Base-by-base conservation (phyloP, 2,797 vertebrate genomes). In the Melanogrammus aeglefinus region DNA sequence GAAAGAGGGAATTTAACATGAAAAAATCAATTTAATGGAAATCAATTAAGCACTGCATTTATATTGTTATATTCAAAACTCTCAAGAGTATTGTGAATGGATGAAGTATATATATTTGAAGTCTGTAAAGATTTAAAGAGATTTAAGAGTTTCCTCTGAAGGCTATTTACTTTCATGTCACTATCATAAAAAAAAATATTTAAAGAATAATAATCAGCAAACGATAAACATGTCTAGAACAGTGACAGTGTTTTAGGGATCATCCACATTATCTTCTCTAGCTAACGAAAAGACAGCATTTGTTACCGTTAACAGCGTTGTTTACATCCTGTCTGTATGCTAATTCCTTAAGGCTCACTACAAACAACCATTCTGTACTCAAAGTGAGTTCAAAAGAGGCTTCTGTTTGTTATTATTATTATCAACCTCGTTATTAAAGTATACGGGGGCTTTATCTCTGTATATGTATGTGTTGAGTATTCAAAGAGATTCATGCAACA, bases 401-500 rank as follows among this genome's bases (percentile, higher is more conserved):
- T 6, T 12, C 24, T 69, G 63, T 69, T 6, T 10, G 10, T n/a
- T n/a, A n/a, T n/a, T 69, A 24, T 69, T 69, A 27, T 27, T 13
- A 27, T 69, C 63, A 27, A 69, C 24, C 63, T 69, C 24, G 8
- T 27, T 27, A 27, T 27, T 27, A 74, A 51, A 69, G 80, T 81
- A 83, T 79, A 72, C 24, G 2, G 79, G 79, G 80, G 73, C 85
- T 83, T 78, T 76, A 31, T 31, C 33, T 72, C 82, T 82, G 81
- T 91, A 79, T 89, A 77, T 79, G 88, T 80, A 75, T 85, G 81
- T 86, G 79, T 75, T 79, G 87, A 91, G 77, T 86, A 83, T 83
- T 85, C 21, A 82, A 63, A 82, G 80, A 88, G 47, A 86, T 81
- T 74, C 81, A 77, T 86, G 81, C 80, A 91, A 92, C 86, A 93